A percentile compares a stretch with the other conserved stretches of the same genome.
Evolutionary conservation across 2,797 vertebrate species (phyloP).

Genomic region (Peromyscus eremicus): DNA sequence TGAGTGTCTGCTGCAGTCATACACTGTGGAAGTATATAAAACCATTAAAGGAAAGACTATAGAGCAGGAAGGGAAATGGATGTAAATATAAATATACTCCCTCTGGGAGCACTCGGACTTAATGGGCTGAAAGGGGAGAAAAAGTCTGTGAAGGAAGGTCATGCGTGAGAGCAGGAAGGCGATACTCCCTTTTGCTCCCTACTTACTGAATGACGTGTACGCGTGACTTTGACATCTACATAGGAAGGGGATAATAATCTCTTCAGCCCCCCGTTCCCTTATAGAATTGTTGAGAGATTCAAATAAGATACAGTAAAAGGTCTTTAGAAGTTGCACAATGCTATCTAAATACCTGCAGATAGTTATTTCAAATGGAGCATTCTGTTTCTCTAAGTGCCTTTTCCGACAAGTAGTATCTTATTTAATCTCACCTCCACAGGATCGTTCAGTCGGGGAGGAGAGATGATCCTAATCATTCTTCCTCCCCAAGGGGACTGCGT

Average conservation of each 20-base stretch:
- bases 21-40: constrained; percentile 45
- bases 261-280: not conserved
- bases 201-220: constrained; percentile 15
- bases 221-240: constrained; percentile 41
- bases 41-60: constrained; percentile 49
- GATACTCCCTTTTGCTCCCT: constrained; percentile 29
- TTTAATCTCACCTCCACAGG: constrained; percentile 62
- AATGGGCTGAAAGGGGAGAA: constrained; percentile 29
- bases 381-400: constrained; percentile 67
- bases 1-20: not conserved
- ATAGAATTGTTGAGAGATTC: constrained; percentile 32
- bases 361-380: constrained; percentile 51
- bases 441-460: constrained; percentile 45
- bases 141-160: constrained; percentile 60
- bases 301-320: constrained; percentile 55
- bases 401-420: constrained; percentile 70
- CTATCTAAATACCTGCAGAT: constrained; percentile 56
- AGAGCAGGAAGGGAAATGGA: constrained; percentile 38
- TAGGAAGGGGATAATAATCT: constrained; percentile 13
- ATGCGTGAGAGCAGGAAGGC: constrained; percentile 1
- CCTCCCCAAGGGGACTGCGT: constrained; percentile 11
- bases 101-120: constrained; percentile 47
- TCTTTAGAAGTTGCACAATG: constrained; percentile 50
- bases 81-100: constrained; percentile 62
- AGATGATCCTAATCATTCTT: constrained; percentile 49